Evolutionary conservation across 2,888 invertebrate genomes (phyloP).

Genomic region (Acleris emargana): DNA sequence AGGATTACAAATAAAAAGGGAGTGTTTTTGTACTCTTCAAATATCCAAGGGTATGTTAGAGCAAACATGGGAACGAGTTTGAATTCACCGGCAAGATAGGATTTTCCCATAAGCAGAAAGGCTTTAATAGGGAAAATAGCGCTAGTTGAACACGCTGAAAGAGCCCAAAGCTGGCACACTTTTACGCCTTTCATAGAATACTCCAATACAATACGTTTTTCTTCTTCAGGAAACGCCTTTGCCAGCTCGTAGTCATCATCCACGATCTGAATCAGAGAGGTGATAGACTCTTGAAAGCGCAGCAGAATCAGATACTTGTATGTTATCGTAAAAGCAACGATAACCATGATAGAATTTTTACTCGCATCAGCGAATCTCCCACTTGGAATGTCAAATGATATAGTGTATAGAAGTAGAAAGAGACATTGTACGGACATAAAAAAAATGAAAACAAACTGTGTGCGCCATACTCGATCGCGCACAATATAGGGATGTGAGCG

Average conservation of each 20-base stretch:
- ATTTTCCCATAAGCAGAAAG: constrained; percentile 52
- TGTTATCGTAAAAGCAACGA: constrained; percentile 53
- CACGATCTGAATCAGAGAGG: constrained; percentile 49
- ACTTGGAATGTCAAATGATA: constrained; percentile 50
- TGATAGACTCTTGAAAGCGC: constrained; percentile 47
- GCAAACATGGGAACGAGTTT: constrained; percentile 58
- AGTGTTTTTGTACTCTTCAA: constrained; percentile 52
- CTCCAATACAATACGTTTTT: constrained; percentile 50
- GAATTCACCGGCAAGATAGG: constrained; percentile 50
- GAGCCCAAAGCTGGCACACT: constrained; percentile 57
- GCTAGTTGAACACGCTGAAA: constrained; percentile 46
- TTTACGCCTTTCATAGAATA: constrained; percentile 52
- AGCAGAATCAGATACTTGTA: constrained; percentile 57
- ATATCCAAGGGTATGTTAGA: constrained; percentile 50
- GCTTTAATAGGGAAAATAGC: constrained; percentile 59
- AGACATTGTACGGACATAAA: constrained; percentile 36
- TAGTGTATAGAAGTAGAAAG: constrained; percentile 49
- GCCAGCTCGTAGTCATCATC: constrained; percentile 56
- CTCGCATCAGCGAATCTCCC: constrained; percentile 54
- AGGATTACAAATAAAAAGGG: constrained; percentile 23
- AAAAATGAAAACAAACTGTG: constrained; percentile 44
- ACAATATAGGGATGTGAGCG: constrained; percentile 50
- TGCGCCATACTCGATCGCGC: constrained; percentile 47
- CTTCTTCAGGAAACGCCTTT: constrained; percentile 46
- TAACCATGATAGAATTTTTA: constrained; percentile 56